phyloP scores from a whole-genome alignment of 2,888 invertebrate genomes.

The Tetranychus truncatus region DNA sequence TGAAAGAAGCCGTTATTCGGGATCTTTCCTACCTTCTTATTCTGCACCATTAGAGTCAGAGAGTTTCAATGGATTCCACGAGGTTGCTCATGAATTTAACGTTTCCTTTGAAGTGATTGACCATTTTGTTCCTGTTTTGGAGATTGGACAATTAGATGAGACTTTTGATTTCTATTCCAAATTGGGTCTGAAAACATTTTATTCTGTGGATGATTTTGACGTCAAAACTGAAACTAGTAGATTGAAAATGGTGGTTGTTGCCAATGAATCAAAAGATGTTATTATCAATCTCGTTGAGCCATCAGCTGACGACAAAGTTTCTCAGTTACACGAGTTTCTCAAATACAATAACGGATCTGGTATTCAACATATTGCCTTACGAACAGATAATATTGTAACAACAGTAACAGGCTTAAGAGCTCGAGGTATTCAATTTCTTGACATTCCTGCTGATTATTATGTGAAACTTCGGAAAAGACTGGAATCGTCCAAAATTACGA shows the following conservation, averaged over 20 bases:
- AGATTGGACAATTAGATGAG: constrained; percentile 68
- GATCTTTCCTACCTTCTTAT: constrained; percentile 72
- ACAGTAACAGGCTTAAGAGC: constrained; percentile 25
- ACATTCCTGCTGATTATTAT: constrained; percentile 78
- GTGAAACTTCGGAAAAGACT: constrained; percentile 56
- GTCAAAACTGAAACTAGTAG: neutral
- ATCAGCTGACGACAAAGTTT: constrained; percentile 75
- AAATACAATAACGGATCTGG: constrained; percentile 96
- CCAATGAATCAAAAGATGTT: constrained; percentile 89
- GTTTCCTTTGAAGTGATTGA: constrained; percentile 49
- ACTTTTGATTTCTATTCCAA: constrained; percentile 74
- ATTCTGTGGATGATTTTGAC: neutral
- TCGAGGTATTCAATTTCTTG: constrained; percentile 64
- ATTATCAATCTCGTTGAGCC: constrained; percentile 97
- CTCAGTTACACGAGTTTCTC: constrained; percentile 87
- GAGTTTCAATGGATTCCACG: constrained; percentile 30
- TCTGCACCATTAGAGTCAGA: constrained; percentile 31
- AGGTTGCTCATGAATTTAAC: constrained; percentile 10
- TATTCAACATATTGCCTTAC: constrained; percentile 91
- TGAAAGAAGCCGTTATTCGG: constrained; percentile 59
- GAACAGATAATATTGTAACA: constrained; percentile 71
- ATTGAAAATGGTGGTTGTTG: constrained; percentile 37
- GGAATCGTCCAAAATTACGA: constrained; percentile 48
- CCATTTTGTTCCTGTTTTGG: constrained; percentile 93
- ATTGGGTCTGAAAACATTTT: constrained; percentile 6